A percentile compares a stretch with the other conserved stretches of the same genome.
These are phyloP conservation scores for Ennomos quercinarius DNA, from an alignment of 2,888 invertebrate genomes.

Conservation along the genomic window DNA sequence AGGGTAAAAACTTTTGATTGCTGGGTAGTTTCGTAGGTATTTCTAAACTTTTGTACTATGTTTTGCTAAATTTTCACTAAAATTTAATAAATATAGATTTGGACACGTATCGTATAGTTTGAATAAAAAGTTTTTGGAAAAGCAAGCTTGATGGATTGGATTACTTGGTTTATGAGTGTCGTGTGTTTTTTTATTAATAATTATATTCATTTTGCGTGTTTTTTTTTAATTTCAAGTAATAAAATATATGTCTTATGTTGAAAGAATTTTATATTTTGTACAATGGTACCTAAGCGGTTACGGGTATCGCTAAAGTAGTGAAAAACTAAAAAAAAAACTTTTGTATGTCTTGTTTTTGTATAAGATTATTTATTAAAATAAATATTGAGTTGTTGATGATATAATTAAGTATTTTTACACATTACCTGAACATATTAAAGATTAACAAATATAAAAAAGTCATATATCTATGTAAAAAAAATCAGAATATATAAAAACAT, in stretches of 20 bases:
- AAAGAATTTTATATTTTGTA: slow-evolving; percentile 76
- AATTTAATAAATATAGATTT: slow-evolving; percentile 73
- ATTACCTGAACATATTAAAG: slow-evolving; percentile 79
- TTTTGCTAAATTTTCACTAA: slow-evolving; percentile 85
- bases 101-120: slow-evolving; percentile 76
- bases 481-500: slow-evolving; percentile 78
- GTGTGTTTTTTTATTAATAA: slow-evolving; percentile 18
- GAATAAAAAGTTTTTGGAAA: slow-evolving; percentile 60
- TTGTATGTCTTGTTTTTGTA: slow-evolving; percentile 79
- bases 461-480: slow-evolving; percentile 73
- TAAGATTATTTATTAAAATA: slow-evolving; percentile 79
- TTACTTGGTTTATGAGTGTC: slow-evolving; percentile 51
- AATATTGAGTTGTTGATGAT: slow-evolving; percentile 79
- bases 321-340: slow-evolving; percentile 48
- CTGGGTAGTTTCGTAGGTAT: slow-evolving; percentile 83
- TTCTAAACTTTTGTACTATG: slow-evolving; percentile 85
- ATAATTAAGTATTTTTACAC: slow-evolving; percentile 83
- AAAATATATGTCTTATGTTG: slow-evolving; percentile 40
- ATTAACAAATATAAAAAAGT: slow-evolving; percentile 71
- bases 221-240: slow-evolving; percentile 45
- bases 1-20: slow-evolving; percentile 77
- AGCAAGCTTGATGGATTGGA: slow-evolving; percentile 56
- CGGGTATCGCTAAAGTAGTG: slow-evolving; percentile 63
- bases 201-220: slow-evolving; percentile 37
- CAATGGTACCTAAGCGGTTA: slow-evolving; percentile 63